A percentile compares a stretch with the other conserved stretches of the same genome.
Evolutionary conservation across 2,888 invertebrate species (phyloP).

Genomic region (Rutpela maculata): DNA sequence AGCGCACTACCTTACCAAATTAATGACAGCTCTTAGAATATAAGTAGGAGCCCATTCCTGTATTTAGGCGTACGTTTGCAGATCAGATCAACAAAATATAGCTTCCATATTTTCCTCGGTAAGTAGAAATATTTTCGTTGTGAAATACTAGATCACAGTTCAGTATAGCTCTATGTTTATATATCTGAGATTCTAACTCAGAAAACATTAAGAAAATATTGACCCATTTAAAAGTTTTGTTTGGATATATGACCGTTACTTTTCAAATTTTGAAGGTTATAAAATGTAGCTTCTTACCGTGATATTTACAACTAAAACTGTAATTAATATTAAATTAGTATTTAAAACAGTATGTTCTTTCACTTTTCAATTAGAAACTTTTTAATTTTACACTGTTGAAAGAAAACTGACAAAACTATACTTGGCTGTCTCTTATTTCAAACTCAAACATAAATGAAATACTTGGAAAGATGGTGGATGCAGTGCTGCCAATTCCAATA

Average conservation of each 20-base stretch:
- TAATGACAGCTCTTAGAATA: too few species aligned
- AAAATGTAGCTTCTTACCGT: not conserved
- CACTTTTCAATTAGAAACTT: not conserved
- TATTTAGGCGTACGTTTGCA: too few species aligned
- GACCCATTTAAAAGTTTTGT: not conserved
- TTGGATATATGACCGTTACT: not conserved
- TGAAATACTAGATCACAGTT: not conserved
- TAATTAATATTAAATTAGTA: not conserved
- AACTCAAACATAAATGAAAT: not conserved
- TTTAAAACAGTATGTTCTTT: not conserved
- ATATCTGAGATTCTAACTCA: not conserved
- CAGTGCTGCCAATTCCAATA: too few species aligned
- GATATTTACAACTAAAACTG: not conserved
- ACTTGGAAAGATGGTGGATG: not conserved
- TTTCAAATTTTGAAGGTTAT: not conserved
- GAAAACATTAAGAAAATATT: not conserved
- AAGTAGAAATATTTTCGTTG: not conserved
- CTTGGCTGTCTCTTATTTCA: not conserved
- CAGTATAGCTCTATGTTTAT: not conserved
- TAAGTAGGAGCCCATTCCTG: too few species aligned
- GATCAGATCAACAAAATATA: not conserved
- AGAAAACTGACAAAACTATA: not conserved
- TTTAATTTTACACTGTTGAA: not conserved
- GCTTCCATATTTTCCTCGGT: not conserved
- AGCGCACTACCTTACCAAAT: too few species aligned